Base-by-base conservation (phyloP, 2,113 vertebrate genomes). In the Dicentrarchus labrax region DNA sequence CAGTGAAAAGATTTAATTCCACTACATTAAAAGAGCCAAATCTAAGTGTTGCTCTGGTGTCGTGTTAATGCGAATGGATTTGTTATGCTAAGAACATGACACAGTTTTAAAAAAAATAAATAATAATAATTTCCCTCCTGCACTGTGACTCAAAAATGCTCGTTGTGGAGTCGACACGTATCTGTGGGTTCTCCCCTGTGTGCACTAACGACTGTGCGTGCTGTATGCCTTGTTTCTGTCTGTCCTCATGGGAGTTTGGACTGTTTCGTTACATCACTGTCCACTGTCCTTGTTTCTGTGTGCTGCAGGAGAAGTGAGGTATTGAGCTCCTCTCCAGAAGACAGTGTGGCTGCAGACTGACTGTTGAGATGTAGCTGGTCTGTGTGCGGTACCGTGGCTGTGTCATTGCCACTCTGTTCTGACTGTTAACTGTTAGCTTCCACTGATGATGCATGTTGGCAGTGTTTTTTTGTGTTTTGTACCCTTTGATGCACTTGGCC, bases 391-490 rank as follows among this genome's bases (percentile, higher is more conserved):
- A 76, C 88, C 41, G 84, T 88, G 86, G 91, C 89, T 78, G 86
- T 72, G 72, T 88, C 83, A 67, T 88, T 60, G 87, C 87, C 86
- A 90, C 88, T 82, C 66, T 86, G 85, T 91, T 88, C 86, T 85
- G 84, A 91, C 90, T 87, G 89, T 92, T 88, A 86, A 80, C 84
- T 82, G 88, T 90, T 90, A 87, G 92, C 93, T 91, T 92, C 89
- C 88, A 88, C 85, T 77, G 92, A 83, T 21, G 89, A 91, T 93
- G 94, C 94, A 94, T 93, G 93, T 72, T 86, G 87, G 92, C 93
- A 90, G 87, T 90, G 89, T 92, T 64, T 73, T 65, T 81, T 73
- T 90, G 72, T 88, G 78, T 90, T 88, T 60, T 39, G 89, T 91
- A 60, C 72, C 85, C 71, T 85, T 73, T 74, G 91, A 92, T 91